Conservation (phyloP, 2,888 invertebrate species). For the Diachrysia chrysitis region DNA sequence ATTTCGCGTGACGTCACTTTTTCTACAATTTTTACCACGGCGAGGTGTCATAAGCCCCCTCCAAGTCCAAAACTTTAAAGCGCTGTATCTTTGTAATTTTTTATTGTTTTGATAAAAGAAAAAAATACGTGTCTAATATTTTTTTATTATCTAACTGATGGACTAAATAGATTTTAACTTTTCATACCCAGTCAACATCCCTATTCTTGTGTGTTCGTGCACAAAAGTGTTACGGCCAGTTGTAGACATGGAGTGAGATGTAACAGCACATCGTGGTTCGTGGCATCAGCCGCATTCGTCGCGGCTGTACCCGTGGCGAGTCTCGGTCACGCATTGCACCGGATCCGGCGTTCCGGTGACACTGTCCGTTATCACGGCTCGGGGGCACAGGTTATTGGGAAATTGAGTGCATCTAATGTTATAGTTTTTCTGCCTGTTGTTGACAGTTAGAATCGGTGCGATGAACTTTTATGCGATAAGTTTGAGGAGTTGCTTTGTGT, state of each 20-base stretch:
- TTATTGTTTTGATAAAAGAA: too few relatives aligned
- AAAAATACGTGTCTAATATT: too few relatives aligned
- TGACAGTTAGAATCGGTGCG: conserved; percentile 47
- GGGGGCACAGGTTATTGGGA: conserved; percentile 55
- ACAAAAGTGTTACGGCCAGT: conserved; percentile 52
- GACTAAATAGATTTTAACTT: too few relatives aligned
- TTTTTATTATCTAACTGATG: too few relatives aligned
- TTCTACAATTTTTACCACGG: too few relatives aligned
- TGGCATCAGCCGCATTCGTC: conserved; percentile 62
- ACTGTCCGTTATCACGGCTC: conserved; percentile 50
- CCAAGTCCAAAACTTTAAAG: too few relatives aligned
- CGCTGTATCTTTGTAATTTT: too few relatives aligned
- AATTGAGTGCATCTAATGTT: conserved; percentile 51
- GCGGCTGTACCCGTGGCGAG: conserved; percentile 41
- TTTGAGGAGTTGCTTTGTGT: neutral
- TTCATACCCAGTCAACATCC: too few relatives aligned
- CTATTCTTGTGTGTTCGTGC: conserved; percentile 22
- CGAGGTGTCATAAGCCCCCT: too few relatives aligned
- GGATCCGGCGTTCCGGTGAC: conserved; percentile 44
- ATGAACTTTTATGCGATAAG: conserved; percentile 30
- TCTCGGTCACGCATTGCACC: conserved; percentile 55
- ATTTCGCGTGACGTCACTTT: too few relatives aligned
- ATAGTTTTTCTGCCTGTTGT: conserved; percentile 30
- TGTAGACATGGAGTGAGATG: conserved; percentile 42
- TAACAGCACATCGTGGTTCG: conserved; percentile 48